phyloP scores from a whole-genome alignment of 2,113 vertebrate species.

The Heterotilapia buettikoferi region DNA sequence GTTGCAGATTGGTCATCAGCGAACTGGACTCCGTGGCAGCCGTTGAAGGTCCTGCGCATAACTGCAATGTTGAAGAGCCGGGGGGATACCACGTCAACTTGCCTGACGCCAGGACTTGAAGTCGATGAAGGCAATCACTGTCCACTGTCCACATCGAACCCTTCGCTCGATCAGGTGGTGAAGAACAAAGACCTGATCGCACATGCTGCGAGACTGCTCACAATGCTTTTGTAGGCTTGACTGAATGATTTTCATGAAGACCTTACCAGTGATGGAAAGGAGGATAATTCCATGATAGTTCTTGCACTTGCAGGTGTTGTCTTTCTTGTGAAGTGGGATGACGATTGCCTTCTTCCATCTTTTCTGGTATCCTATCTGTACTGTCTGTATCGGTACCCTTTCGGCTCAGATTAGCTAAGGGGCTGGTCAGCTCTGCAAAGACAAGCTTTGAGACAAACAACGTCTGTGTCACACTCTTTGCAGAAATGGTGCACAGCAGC shows the following conservation, averaged over 20 bases:
- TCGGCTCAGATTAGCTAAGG: neutral
- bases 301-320: neutral
- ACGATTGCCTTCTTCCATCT: no score
- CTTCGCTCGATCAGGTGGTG: accelerated
- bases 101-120: accelerated
- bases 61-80: neutral
- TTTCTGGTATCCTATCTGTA: no score
- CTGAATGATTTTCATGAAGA: neutral
- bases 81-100: accelerated
- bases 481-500: neutral
- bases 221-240: neutral
- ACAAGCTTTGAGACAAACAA: neutral
- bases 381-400: neutral
- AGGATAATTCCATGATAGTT: neutral
- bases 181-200: neutral
- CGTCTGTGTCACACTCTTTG: accelerated
- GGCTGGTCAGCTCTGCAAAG: neutral
- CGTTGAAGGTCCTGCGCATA: neutral
- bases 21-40: neutral
- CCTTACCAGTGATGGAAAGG: neutral
- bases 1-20: neutral
- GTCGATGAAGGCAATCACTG: accelerated
- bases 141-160: neutral
- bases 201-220: neutral
- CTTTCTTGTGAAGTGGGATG: neutral